Percentiles rank a stretch among this genome's conserved stretches.
Conservation (phyloP, 1,140 invertebrate genomes). For the Pogonomyrmex barbatus region DNA sequence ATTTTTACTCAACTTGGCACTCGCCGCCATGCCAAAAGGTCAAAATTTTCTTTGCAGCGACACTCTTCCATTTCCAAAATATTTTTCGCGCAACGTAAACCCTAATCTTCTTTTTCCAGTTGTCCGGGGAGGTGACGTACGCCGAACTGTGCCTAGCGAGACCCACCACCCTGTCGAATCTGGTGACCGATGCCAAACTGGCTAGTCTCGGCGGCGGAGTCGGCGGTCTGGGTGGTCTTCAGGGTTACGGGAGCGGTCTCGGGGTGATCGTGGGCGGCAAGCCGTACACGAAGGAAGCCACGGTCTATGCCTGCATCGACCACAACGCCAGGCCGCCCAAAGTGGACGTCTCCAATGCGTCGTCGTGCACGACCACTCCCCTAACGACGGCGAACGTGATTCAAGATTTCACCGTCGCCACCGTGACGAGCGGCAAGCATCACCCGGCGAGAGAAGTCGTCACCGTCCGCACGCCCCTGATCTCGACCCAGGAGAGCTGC, state of each 20-base stretch:
- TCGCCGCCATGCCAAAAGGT: not conserved
- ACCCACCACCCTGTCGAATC: conserved; percentile 86
- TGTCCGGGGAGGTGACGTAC: conserved; percentile 90
- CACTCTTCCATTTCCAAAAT: not conserved
- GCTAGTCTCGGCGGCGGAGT: conserved; percentile 75
- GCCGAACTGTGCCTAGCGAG: conserved; percentile 89
- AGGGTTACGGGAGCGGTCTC: conserved; percentile 79
- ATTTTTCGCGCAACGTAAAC: not conserved
- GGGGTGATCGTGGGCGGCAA: conserved; percentile 83
- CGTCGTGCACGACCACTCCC: conserved; percentile 77
- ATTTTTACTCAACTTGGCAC: not conserved
- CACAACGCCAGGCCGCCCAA: conserved; percentile 85
- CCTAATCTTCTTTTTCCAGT: conserved; percentile 71
- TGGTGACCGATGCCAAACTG: conserved; percentile 83
- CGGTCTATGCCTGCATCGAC: conserved; percentile 91
- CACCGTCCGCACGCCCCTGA: conserved; percentile 92
- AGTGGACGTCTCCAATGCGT: conserved; percentile 80
- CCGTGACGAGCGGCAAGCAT: conserved; percentile 79
- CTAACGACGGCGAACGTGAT: conserved; percentile 73
- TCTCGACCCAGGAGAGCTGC: conserved; percentile 94
- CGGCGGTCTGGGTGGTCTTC: conserved; percentile 76
- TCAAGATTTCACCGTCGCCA: conserved; percentile 69
- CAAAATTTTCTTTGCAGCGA: not conserved
- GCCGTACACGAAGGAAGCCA: conserved; percentile 85
- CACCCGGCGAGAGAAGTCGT: conserved; percentile 90